A percentile compares a stretch with the other conserved stretches of the same genome.
phyloP scores from a whole-genome alignment of 1,140 invertebrate genomes.

The Zophobas atratus region DNA sequence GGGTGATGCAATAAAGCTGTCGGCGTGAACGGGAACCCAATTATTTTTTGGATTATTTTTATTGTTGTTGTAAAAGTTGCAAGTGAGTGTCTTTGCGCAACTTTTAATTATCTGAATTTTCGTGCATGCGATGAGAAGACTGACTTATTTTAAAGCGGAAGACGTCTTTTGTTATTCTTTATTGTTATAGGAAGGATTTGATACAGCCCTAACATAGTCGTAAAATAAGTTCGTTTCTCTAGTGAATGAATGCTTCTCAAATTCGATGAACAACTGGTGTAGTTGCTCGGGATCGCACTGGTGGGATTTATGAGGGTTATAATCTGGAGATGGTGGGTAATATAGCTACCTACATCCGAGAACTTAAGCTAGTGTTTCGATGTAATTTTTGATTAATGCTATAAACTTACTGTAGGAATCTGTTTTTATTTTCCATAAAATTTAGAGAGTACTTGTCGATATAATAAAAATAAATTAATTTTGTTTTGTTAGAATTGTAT shows the following conservation, averaged over 20 bases:
- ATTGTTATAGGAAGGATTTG: neutral
- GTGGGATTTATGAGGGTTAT: neutral
- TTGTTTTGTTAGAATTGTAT: too few relatives aligned
- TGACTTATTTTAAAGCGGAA: neutral
- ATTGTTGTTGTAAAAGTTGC: neutral
- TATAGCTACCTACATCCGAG: too few relatives aligned
- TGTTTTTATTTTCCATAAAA: too few relatives aligned
- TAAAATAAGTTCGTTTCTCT: neutral
- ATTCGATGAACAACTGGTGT: conserved; percentile 2
- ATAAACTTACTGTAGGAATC: too few relatives aligned
- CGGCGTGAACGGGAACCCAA: neutral
- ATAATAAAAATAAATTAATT: too few relatives aligned
- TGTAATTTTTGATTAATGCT: too few relatives aligned
- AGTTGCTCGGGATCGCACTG: neutral
- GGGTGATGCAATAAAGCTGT: conserved; percentile 7
- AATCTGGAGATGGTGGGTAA: neutral
- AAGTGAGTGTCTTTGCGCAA: neutral
- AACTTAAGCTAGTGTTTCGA: too few relatives aligned
- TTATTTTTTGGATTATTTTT: neutral
- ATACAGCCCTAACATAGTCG: neutral
- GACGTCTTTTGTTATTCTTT: neutral
- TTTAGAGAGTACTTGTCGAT: too few relatives aligned
- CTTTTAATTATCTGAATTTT: neutral
- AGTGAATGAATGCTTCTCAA: neutral
- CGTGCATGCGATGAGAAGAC: neutral